Conservation (phyloP, 2,797 vertebrate species). For the Mionectes olivaceus region DNA sequence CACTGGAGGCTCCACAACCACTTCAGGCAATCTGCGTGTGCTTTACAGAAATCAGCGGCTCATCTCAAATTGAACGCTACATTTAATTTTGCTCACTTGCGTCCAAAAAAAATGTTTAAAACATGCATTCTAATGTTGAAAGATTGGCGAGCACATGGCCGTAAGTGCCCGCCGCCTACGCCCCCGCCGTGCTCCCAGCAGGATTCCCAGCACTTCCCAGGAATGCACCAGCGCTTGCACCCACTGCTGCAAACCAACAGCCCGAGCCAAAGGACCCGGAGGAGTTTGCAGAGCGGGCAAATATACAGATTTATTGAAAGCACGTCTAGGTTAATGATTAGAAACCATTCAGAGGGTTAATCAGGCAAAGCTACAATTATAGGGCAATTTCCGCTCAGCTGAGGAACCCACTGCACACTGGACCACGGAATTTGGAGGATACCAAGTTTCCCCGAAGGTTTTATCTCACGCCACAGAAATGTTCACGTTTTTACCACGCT, state of each 20-base stretch:
- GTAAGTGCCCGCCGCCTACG: background rate
- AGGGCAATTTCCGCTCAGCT: background rate
- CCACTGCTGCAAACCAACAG: background rate
- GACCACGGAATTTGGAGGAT: background rate
- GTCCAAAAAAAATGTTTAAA: constrained; percentile 21
- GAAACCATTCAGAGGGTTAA: background rate
- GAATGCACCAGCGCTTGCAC: background rate
- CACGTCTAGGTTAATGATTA: background rate
- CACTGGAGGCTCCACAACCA: constrained; percentile 21
- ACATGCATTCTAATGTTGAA: background rate
- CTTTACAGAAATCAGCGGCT: constrained; percentile 40
- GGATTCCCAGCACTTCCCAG: background rate
- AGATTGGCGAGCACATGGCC: background rate
- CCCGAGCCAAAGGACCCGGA: rapidly evolving
- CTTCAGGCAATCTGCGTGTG: constrained; percentile 37
- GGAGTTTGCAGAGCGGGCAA: background rate
- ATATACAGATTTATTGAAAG: background rate
- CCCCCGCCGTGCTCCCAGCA: background rate
- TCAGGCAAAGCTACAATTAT: background rate
- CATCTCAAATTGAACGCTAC: constrained; percentile 59
- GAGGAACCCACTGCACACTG: background rate
- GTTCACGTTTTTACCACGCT: background rate
- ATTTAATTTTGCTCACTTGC: constrained; percentile 45
- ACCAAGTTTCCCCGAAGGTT: background rate
- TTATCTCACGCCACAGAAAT: background rate